These are phyloP conservation scores for Dendrocincla tyrannina DNA, from an alignment of 2,797 vertebrate genomes.

Conservation along the genomic window DNA sequence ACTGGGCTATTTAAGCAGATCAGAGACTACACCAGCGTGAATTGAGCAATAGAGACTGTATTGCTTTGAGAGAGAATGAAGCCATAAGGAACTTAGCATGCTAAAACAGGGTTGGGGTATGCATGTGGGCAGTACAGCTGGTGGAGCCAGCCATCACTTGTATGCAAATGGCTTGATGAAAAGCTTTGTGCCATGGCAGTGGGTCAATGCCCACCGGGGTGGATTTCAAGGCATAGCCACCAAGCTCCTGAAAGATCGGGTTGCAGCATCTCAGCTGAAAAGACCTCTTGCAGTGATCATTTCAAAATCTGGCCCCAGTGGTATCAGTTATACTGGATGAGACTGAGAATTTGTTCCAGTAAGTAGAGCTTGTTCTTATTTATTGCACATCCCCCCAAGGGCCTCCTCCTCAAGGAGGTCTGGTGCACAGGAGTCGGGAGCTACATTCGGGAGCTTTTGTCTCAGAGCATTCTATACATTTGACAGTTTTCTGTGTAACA, in stretches of 20 bases:
- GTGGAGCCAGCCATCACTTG: not conserved
- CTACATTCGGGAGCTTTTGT: not conserved
- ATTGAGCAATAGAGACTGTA: not conserved
- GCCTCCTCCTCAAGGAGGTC: not conserved
- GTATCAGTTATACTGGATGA: not conserved
- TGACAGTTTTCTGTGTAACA: not conserved
- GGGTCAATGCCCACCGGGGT: not conserved
- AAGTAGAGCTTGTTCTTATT: not conserved
- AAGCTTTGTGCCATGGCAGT: not conserved
- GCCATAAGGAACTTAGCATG: not conserved
- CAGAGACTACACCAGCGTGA: not conserved
- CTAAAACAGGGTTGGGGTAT: not conserved
- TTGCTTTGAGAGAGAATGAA: not conserved
- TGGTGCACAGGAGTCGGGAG: not conserved
- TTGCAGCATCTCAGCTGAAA: not conserved
- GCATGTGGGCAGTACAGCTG: not conserved
- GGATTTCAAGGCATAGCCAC: not conserved
- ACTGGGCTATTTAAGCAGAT: not conserved
- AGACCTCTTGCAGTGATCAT: not conserved
- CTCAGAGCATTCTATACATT: not conserved
- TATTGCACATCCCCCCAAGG: not conserved
- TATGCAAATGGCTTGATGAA: not conserved
- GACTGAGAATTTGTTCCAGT: not conserved
- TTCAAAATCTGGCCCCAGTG: not conserved
- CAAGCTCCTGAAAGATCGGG: not conserved